These are phyloP conservation scores for Corythornis cristatus DNA, from an alignment of 2,113 vertebrate genomes.

Conservation along the genomic window DNA sequence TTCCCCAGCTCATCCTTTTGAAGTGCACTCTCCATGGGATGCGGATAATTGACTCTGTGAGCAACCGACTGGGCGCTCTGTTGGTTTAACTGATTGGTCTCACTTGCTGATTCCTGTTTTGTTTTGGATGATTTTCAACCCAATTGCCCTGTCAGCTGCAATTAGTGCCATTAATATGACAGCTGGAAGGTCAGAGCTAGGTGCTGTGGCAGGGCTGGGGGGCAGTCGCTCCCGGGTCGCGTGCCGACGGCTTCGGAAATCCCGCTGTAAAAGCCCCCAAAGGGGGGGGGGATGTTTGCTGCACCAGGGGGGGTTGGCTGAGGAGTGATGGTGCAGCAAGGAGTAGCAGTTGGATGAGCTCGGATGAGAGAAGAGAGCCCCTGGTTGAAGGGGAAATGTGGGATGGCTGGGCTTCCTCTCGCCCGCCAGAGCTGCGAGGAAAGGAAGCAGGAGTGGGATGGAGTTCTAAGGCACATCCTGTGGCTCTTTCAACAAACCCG, in stretches of 20 bases:
- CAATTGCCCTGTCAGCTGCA: slow-evolving; percentile 43
- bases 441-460: slow-evolving; percentile 16
- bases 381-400: slow-evolving; percentile 4
- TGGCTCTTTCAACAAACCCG: slow-evolving; percentile 1
- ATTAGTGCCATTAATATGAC: slow-evolving; percentile 36
- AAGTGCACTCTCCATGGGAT: slow-evolving; percentile 65
- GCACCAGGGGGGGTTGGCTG: background rate
- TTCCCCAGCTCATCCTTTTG: slow-evolving; percentile 46
- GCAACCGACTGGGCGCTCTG: slow-evolving; percentile 4
- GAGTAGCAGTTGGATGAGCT: slow-evolving; percentile 27
- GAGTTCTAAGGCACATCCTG: background rate
- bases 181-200: slow-evolving; percentile 14
- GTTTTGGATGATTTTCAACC: slow-evolving; percentile 66
- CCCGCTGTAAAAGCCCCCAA: background rate
- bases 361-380: background rate
- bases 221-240: background rate
- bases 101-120: slow-evolving; percentile 54
- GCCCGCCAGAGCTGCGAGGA: background rate
- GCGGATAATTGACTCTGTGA: slow-evolving; percentile 55
- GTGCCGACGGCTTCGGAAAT: background rate
- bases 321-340: background rate
- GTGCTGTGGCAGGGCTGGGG: background rate
- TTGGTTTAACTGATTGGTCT: slow-evolving; percentile 37
- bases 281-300: background rate
- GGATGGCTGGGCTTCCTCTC: slow-evolving; percentile 8